These are phyloP conservation scores for Lottia scabra DNA, from an alignment of 2,888 invertebrate genomes.

Conservation along the genomic window DNA sequence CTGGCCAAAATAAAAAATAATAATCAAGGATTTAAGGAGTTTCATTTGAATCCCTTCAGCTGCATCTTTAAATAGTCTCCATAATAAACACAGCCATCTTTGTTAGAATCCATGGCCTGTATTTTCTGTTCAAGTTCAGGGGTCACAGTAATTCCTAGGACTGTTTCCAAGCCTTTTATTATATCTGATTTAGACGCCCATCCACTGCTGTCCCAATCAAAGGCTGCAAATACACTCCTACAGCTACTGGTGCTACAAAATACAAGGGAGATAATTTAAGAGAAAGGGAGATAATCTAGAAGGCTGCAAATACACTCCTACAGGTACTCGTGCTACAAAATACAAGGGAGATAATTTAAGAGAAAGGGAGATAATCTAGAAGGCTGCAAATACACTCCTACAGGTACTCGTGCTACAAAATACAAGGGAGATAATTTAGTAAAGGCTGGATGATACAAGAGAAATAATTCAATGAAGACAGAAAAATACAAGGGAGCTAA, in stretches of 20 bases:
- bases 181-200: slow-evolving; percentile 31
- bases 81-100: slow-evolving; percentile 28
- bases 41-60: slow-evolving; percentile 13
- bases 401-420: slow-evolving; percentile 21
- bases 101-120: slow-evolving; percentile 29
- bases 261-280: neutral
- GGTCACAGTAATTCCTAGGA: slow-evolving; percentile 26
- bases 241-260: slow-evolving; percentile 29
- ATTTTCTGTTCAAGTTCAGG: slow-evolving; percentile 21
- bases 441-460: too few relatives aligned
- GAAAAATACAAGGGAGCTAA: too few relatives aligned
- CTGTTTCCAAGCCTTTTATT: slow-evolving; percentile 23
- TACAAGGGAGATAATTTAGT: neutral
- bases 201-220: slow-evolving; percentile 32
- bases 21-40: too few relatives aligned
- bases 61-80: slow-evolving; percentile 33
- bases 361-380: too few relatives aligned
- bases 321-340: slow-evolving; percentile 21
- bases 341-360: neutral
- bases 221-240: slow-evolving; percentile 31
- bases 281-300: too few relatives aligned
- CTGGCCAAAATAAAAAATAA: too few relatives aligned
- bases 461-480: too few relatives aligned
- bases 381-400: neutral
- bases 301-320: neutral